Percentiles rank a stretch among this genome's conserved stretches.
These are phyloP conservation scores for Meloidogyne hapla DNA, from an alignment of 1,140 invertebrate genomes.

Conservation along the genomic window DNA sequence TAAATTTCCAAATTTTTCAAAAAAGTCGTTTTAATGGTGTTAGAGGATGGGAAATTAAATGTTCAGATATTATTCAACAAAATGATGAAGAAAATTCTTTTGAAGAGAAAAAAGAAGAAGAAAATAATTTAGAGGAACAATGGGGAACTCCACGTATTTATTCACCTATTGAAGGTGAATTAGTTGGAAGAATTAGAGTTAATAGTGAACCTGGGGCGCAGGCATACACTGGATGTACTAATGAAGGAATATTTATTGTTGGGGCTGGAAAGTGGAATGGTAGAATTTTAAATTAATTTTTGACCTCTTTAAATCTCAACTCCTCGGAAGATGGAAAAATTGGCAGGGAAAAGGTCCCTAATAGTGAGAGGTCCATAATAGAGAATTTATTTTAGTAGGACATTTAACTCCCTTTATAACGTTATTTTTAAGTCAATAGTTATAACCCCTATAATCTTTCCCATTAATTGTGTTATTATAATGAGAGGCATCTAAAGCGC, in stretches of 20 bases:
- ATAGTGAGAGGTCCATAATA: too few species aligned
- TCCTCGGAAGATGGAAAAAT: too few species aligned
- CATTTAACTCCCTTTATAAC: too few species aligned
- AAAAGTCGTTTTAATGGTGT: slow-evolving; percentile 58
- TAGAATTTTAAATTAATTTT: slow-evolving; percentile 9
- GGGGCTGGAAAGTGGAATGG: slow-evolving; percentile 60
- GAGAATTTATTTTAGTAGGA: too few species aligned
- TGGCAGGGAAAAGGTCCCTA: too few species aligned
- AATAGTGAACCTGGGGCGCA: slow-evolving; percentile 34
- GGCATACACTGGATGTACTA: slow-evolving; percentile 56
- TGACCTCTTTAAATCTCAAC: too few species aligned
- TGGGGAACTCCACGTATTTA: slow-evolving; percentile 13
- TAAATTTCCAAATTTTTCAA: background rate
- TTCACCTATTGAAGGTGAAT: slow-evolving; percentile 52
- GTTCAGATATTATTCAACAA: slow-evolving; percentile 40
- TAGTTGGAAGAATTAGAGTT: slow-evolving; percentile 55
- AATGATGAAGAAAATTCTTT: slow-evolving; percentile 40
- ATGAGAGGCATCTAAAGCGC: too few species aligned
- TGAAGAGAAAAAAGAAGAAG: slow-evolving; percentile 21
- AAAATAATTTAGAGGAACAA: background rate
- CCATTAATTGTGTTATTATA: too few species aligned
- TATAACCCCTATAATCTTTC: too few species aligned
- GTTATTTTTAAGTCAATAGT: too few species aligned
- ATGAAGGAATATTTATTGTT: slow-evolving; percentile 60
- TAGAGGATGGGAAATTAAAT: slow-evolving; percentile 57